These are phyloP conservation scores for Cabera pusaria DNA, from an alignment of 2,888 invertebrate genomes.

Conservation along the genomic window DNA sequence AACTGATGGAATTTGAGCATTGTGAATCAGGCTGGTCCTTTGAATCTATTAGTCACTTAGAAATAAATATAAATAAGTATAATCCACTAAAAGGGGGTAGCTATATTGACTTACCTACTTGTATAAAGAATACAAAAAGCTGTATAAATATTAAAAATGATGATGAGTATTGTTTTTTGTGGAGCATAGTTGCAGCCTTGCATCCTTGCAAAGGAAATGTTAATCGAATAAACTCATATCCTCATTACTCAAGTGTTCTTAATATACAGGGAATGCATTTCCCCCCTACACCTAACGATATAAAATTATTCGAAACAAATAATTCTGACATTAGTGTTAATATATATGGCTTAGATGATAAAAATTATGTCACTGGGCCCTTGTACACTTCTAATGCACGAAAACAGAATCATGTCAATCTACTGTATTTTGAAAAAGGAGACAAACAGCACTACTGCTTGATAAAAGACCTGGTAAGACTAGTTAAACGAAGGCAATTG, in stretches of 20 bases:
- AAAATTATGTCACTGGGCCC: background rate
- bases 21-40: conserved; percentile 25
- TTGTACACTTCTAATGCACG: background rate
- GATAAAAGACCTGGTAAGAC: background rate
- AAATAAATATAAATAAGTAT: conserved; percentile 20
- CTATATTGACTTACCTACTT: conserved; percentile 6
- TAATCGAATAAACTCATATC: conserved; percentile 1
- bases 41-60: conserved; percentile 17
- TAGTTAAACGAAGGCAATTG: background rate
- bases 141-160: conserved; percentile 13
- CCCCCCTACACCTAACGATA: background rate
- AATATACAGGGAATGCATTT: background rate
- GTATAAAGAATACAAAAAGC: background rate
- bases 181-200: conserved; percentile 6
- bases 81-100: conserved; percentile 5
- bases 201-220: conserved; percentile 6
- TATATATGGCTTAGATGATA: background rate
- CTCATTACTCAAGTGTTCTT: background rate
- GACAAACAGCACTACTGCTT: background rate
- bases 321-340: conserved; percentile 1
- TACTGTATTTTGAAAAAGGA: background rate
- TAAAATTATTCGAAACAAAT: conserved; percentile 2
- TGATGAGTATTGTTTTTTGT: conserved; percentile 8
- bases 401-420: background rate
- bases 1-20: conserved; percentile 14